Base-by-base conservation (phyloP, 2,797 vertebrate species). In the Ptychobarbus kaznakovi region DNA sequence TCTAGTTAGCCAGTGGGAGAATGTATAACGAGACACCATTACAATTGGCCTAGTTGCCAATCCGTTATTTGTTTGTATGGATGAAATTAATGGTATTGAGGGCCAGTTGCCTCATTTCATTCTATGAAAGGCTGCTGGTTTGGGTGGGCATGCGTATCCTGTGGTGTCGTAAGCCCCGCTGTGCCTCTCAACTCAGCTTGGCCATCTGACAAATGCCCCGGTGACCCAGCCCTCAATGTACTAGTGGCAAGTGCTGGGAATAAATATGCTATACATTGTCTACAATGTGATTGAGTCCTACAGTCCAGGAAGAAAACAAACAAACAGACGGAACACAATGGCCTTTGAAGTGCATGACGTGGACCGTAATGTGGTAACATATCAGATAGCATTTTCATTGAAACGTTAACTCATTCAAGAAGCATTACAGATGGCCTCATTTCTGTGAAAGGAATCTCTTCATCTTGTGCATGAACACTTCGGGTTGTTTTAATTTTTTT, bases 61-160 rank as follows among this genome's bases (percentile, higher is more conserved):
- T 16, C 20, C 78, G 2, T 28, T 79, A 66, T 66, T 44, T 73
- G 61, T 80, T 86, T 74, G 69, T 65, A 35, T 66, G 44, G 83
- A 76, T 86, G 44, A 84, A 84, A 88, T 89, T 70, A 83, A 88
- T 86, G 80, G 25, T 35, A 75, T 35, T 51, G 44, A 85, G 46
- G 32, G 22, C 61, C 40, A 42, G 32, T 75, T 84, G 70, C 69
- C 32, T 3, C 28, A 66, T 74, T 68, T 51, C 58, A 73, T 88
- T 86, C 53, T 51, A 70, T 87, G 83, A 86, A 86, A 88, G 83
- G 7, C 49, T 11, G 12, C 28, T 86, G 65, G 18, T 51, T 68
- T 87, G 28, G 25, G 73, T 74, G 81, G 25, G 22, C 18, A 20
- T 76, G 40, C 66, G 61, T 86, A 44, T 81, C 81, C 79, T 77